Conservation (phyloP, 2,888 invertebrate species). For the Phlogophora meticulosa region DNA sequence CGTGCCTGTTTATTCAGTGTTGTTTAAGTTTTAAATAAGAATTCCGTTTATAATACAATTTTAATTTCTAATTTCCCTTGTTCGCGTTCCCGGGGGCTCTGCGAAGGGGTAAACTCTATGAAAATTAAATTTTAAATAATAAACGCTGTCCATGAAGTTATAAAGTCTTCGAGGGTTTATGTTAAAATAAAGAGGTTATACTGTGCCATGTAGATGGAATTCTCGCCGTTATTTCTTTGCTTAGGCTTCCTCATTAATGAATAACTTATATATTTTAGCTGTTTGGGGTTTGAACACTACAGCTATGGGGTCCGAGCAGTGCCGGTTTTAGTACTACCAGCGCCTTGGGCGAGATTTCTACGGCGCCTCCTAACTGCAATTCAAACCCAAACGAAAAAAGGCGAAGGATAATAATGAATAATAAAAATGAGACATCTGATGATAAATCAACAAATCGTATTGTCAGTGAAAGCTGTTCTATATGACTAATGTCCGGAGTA, state of each 20-base stretch:
- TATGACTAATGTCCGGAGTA: no score
- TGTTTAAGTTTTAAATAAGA: constrained; percentile 36
- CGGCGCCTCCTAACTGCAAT: no score
- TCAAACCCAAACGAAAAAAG: no score
- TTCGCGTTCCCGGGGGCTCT: constrained; percentile 11
- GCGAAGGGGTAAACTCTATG: constrained; percentile 28
- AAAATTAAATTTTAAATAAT: constrained; percentile 53
- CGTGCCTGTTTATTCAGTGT: neutral
- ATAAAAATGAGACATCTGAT: no score
- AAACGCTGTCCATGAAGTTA: constrained; percentile 32
- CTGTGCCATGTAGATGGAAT: neutral
- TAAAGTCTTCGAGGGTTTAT: constrained; percentile 25
- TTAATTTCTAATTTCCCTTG: constrained; percentile 50
- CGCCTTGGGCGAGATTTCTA: no score
- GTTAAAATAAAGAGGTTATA: constrained; percentile 18
- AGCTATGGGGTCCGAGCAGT: no score
- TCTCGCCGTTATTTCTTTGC: neutral
- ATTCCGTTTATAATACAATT: constrained; percentile 42
- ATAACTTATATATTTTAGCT: no score
- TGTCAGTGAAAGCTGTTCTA: no score
- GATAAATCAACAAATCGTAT: no score
- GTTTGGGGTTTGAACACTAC: no score
- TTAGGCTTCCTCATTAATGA: neutral
- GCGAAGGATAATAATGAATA: no score
- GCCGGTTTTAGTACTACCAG: no score